A percentile compares a stretch with the other conserved stretches of the same genome.
Evolutionary conservation across 30 jellyfish, hydroid and myxozoan species (phyloP).

Genomic region (Nemopilema nomurai): DNA sequence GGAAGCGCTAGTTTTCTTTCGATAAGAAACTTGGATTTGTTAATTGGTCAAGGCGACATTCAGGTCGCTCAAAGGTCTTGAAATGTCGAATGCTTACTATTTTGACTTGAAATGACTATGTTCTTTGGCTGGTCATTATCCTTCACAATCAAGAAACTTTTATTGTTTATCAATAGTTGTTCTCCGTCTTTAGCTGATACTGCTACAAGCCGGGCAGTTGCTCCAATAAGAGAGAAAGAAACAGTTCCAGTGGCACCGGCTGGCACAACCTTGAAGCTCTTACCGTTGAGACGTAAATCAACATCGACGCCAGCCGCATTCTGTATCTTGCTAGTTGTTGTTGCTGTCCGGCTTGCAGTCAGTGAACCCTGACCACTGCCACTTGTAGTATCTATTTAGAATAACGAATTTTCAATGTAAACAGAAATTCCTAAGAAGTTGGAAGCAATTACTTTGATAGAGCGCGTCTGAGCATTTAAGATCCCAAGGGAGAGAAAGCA

Average conservation of each 20-base stretch:
- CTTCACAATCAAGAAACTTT: conserved; percentile 12
- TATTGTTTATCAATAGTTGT: conserved; percentile 54
- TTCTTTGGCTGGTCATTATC: conserved; percentile 9
- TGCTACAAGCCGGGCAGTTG: conserved; percentile 59
- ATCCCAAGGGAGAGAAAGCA: too few species aligned
- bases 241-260: conserved; percentile 64
- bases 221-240: conserved; percentile 31
- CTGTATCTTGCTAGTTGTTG: conserved; percentile 16
- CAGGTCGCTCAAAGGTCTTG: too few species aligned
- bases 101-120: conserved; percentile 54
- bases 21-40: too few species aligned
- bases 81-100: conserved; percentile 50
- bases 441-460: neutral
- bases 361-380: conserved; percentile 25
- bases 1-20: too few species aligned
- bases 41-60: too few species aligned
- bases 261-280: conserved; percentile 57
- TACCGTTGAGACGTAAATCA: conserved; percentile 64
- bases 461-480: neutral
- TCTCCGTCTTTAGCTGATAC: conserved; percentile 41
- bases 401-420: neutral
- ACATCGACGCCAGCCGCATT: conserved; percentile 86
- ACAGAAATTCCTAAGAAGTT: neutral
- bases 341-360: conserved; percentile 19
- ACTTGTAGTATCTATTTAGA: neutral